Percentiles rank a stretch among this genome's conserved stretches.
These are phyloP conservation scores for Edolisoma coerulescens DNA, from an alignment of 2,113 vertebrate genomes.

Conservation along the genomic window DNA sequence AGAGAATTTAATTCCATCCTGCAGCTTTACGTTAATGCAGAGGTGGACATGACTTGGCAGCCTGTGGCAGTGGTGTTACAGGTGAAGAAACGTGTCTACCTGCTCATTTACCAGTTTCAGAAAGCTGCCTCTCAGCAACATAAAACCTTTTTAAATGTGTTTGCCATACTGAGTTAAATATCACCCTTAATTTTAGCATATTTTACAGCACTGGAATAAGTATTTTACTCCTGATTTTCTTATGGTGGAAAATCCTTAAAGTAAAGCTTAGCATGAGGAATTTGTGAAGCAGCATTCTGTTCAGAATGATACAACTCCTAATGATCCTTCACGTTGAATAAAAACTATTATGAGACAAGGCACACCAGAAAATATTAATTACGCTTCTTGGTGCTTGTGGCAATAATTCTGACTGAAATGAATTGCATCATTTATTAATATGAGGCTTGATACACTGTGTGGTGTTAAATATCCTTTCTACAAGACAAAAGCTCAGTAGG, in stretches of 20 bases:
- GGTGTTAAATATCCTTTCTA: neutral
- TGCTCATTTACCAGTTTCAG: neutral
- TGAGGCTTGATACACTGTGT: neutral
- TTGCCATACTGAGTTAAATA: neutral
- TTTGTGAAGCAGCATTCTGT: neutral
- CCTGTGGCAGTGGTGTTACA: neutral
- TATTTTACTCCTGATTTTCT: neutral
- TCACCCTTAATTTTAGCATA: neutral
- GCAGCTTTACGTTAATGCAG: neutral
- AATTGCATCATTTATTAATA: conserved; percentile 13
- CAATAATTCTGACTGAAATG: neutral
- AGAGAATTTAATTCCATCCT: neutral
- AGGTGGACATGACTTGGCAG: neutral
- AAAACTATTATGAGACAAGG: neutral
- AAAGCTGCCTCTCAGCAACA: neutral
- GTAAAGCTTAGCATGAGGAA: neutral
- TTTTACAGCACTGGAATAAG: neutral
- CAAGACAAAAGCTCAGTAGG: neutral
- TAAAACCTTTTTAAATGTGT: neutral
- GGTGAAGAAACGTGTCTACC: neutral
- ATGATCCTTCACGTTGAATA: neutral
- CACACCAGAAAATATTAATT: conserved; percentile 4
- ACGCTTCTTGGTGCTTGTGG: neutral
- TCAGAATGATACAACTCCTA: neutral
- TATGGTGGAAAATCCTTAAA: neutral